Base-by-base conservation (phyloP, 2,888 invertebrate species). In the Drosophila pegasa region DNA sequence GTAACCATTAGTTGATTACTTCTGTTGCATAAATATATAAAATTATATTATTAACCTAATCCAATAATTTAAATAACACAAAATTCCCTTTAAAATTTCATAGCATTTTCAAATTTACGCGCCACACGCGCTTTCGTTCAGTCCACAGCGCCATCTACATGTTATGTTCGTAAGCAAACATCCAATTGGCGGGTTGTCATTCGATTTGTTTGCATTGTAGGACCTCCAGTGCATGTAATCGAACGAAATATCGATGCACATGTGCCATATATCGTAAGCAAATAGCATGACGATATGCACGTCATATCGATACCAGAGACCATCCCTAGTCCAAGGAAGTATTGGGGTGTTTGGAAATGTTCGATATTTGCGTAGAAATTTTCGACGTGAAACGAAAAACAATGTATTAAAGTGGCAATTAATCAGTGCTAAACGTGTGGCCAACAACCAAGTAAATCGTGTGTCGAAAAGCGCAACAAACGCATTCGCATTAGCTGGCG, bases 321-420 rank as follows among this genome's bases (percentile, higher is more conserved):
- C 71, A 74, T 72, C 72, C 70, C 72, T 72, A 71, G 77, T 77
- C 56, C 57, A 75, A 62, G 67, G 74, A 75, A 64, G 63, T 71
- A 71, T 70, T 64, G 70, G 64, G 83, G 81, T 86, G 83, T 88
- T 88, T 88, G 88, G 88, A 86, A 88, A 88, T 87, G 87, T 84
- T 88, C 84, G 78, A 86, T 84, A 71, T 88, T 84, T 81, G 86
- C 71, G 66, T 84, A 64, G 72, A 87, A 84, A 71, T 65, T 80
- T 69, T 63, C 56, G 62, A 69, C 70, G 65, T 79, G 54, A 66
- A 79, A 79, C 62, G 62, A 69, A 67, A 40, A 78, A 74, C 63
- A 64, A 88, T 87, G 82, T 83, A 76, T 71, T 76, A 81, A 83
- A 74, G 43, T 61, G 55, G 47, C 68, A 54, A 62, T 63, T 64